Evolutionary conservation across 53 echinoderm and acorn worm species (phyloP).

Genomic region (Astropecten irregularis): DNA sequence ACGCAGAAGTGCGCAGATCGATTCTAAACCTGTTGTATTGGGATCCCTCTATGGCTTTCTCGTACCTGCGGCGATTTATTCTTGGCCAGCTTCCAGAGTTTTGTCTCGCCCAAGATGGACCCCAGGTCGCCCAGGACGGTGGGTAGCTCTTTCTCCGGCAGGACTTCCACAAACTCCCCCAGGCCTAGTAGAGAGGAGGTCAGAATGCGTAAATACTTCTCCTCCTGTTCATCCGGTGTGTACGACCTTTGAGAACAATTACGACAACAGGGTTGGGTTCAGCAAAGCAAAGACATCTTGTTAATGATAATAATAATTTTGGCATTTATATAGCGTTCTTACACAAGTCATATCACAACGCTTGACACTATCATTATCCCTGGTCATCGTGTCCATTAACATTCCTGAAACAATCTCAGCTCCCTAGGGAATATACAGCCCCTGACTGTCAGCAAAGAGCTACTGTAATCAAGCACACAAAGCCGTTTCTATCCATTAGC

Average conservation of each 20-base stretch:
- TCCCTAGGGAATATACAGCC: no score
- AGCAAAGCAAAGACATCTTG: no score
- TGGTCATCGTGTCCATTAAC: no score
- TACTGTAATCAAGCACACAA: not conserved
- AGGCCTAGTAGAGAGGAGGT: constrained; percentile 76
- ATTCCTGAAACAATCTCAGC: no score
- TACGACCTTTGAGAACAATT: constrained; percentile 61
- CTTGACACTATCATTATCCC: not conserved
- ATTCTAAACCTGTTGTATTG: no score
- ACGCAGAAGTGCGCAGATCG: no score
- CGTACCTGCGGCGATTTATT: constrained; percentile 73
- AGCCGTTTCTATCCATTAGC: no score
- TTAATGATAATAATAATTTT: no score
- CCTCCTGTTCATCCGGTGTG: constrained; percentile 81
- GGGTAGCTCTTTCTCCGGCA: constrained; percentile 51
- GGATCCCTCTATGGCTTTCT: no score
- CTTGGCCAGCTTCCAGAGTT: constrained; percentile 91
- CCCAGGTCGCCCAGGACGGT: constrained; percentile 27
- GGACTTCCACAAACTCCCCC: constrained; percentile 66
- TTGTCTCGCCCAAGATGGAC: constrained; percentile 69
- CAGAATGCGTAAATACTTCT: constrained; percentile 74
- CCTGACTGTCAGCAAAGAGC: no score
- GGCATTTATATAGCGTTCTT: no score
- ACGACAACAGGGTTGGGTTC: no score
- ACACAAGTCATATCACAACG: not conserved